Base-by-base conservation (phyloP, 2,888 invertebrate species). In the Athetis lepigone region DNA sequence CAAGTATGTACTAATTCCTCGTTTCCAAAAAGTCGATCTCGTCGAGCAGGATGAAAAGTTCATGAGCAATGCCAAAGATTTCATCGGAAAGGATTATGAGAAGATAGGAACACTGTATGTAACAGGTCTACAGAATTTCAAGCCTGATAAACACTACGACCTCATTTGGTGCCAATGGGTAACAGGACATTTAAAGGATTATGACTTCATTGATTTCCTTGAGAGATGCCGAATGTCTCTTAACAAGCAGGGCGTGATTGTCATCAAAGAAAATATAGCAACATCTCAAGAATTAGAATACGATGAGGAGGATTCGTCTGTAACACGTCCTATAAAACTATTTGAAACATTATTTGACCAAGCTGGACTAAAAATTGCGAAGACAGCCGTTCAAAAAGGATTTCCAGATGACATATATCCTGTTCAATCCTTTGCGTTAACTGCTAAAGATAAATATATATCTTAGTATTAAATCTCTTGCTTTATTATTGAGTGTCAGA, bases 151-250 rank as follows among this genome's bases (percentile, higher is more conserved):
- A 37, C 96, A 96, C 70, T 99, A 99, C 89, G 98, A 99, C 88
- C 95, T 99, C 9, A 98, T 99, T 80, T 99, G 99, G 99, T 97
- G 97, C 81, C 99, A 99, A 87, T 99, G 99, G 99, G 99, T 99
- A 8, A 91, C 98, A 18, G 97, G 98, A 0, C 97, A 99, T 88
- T 93, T 99, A 46, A 97, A 97, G 2, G 98, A 99, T 88, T 95
- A 96, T 9, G 97, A 99, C 92, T 95, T 99, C 42, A 91, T 98
- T 23, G 88, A 95, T 19, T 99, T 97, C 85, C 95, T 98, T 51
- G 90, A 94, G 70, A 95, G 96, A 68, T 96, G 97, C 87, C 92
- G 98, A 25, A 67, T 79, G 16, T 80, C 88, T 4, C 77, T 94
- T 13, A 76, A 84, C 1, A 45, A 80, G 36, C 81, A 90, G 18